Evolutionary conservation across 2,113 vertebrate species (phyloP).

Genomic region (Chaetops frenatus): DNA sequence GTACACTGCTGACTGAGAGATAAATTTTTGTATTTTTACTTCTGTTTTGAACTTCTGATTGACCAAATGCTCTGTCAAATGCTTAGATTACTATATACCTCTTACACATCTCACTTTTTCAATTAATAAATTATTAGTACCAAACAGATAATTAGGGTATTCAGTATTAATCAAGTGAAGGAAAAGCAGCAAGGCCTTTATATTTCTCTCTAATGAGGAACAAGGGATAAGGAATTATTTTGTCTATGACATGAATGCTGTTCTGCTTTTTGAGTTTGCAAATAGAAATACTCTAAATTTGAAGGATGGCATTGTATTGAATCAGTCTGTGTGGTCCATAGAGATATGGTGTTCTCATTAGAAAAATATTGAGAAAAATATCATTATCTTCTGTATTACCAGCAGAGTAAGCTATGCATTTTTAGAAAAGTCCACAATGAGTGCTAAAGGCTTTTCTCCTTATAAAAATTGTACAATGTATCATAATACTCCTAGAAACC

Average conservation of each 20-base stretch:
- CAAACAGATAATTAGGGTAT: background rate
- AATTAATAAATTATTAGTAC: background rate
- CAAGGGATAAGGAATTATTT: background rate
- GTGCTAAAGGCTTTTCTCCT: background rate
- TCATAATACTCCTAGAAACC: background rate
- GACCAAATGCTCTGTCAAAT: background rate
- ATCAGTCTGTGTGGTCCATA: background rate
- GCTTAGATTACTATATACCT: background rate
- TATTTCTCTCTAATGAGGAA: background rate
- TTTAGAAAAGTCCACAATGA: background rate
- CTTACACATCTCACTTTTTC: background rate
- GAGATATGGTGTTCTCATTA: background rate
- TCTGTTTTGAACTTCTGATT: background rate
- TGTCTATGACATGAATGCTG: background rate
- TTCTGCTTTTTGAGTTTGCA: background rate
- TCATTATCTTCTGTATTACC: background rate
- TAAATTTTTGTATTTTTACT: background rate
- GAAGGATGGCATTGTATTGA: background rate
- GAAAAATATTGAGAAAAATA: background rate
- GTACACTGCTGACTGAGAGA: background rate
- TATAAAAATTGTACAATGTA: background rate
- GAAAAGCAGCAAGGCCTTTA: background rate
- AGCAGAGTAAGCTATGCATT: background rate
- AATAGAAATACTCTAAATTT: background rate
- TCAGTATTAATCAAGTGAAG: background rate